phyloP scores from a whole-genome alignment of 2,113 vertebrate species.

The Aspiorhynchus laticeps region DNA sequence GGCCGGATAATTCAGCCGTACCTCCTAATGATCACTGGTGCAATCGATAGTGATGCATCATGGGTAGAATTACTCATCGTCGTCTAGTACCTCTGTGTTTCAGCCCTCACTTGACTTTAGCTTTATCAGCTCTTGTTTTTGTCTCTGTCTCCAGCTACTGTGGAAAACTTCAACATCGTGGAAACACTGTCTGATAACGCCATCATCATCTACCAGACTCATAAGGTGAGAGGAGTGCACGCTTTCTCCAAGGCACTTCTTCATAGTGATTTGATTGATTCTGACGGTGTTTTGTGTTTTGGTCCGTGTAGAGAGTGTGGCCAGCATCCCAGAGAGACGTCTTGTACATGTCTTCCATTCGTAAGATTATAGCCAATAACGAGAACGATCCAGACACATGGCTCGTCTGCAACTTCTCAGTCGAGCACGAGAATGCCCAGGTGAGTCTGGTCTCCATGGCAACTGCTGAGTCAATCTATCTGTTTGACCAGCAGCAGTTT shows the following conservation, averaged over 20 bases:
- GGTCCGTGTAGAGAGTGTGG: conserved; percentile 89
- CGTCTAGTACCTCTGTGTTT: background rate
- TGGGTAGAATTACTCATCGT: background rate
- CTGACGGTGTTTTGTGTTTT: conserved; percentile 1
- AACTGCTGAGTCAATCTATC: background rate
- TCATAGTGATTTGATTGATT: background rate
- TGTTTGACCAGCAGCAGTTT: background rate
- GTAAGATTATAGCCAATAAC: conserved; percentile 88
- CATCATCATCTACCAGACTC: conserved; percentile 92
- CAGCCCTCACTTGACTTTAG: background rate
- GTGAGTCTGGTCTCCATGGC: conserved; percentile 73
- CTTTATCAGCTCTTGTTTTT: background rate
- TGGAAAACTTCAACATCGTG: conserved; percentile 96
- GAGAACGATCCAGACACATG: conserved; percentile 98
- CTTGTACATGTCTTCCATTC: conserved; percentile 93
- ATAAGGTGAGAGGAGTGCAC: conserved; percentile 83
- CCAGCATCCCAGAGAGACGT: conserved; percentile 96
- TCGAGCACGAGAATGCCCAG: conserved; percentile 90
- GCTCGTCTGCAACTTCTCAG: conserved; percentile 98
- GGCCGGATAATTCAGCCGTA: background rate
- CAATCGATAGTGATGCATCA: background rate
- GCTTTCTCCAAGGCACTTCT: background rate
- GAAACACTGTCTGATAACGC: conserved; percentile 95
- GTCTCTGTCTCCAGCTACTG: conserved; percentile 80
- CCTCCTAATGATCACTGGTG: background rate